Conservation (phyloP, 2,797 vertebrate species). For the Oreortyx pictus region DNA sequence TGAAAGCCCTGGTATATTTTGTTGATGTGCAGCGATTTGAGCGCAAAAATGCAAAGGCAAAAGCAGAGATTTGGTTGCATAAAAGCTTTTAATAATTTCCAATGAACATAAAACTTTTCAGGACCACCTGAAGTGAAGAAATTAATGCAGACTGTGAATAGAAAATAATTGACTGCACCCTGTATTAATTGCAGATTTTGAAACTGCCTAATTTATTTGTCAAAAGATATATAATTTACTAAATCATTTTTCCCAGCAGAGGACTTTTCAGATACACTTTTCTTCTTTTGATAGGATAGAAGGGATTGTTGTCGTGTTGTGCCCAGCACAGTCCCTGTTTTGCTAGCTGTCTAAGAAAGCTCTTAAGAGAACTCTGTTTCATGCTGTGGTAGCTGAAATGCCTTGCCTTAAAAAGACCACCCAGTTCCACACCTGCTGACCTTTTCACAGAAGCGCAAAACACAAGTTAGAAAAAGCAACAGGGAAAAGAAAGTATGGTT, state of each 20-base stretch:
- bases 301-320: neutral
- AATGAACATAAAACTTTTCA: neutral
- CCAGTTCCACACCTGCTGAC: neutral
- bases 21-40: neutral
- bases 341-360: neutral
- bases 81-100: neutral
- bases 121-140: neutral
- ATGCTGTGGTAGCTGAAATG: neutral
- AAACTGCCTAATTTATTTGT: conserved; percentile 3
- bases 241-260: neutral
- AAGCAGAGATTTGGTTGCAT: neutral
- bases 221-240: neutral
- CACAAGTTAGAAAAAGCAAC: neutral
- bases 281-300: neutral
- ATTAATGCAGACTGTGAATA: neutral
- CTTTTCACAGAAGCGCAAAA: neutral
- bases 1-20: neutral
- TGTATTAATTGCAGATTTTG: conserved; percentile 20
- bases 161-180: neutral
- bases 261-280: neutral
- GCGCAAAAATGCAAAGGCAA: neutral
- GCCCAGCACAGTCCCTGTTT: neutral
- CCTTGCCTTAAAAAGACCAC: neutral
- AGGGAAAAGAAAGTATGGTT: neutral
- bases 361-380: neutral